A percentile compares a stretch with the other conserved stretches of the same genome.
Conservation (phyloP, 2,888 invertebrate genomes). For the Unio delphinus region DNA sequence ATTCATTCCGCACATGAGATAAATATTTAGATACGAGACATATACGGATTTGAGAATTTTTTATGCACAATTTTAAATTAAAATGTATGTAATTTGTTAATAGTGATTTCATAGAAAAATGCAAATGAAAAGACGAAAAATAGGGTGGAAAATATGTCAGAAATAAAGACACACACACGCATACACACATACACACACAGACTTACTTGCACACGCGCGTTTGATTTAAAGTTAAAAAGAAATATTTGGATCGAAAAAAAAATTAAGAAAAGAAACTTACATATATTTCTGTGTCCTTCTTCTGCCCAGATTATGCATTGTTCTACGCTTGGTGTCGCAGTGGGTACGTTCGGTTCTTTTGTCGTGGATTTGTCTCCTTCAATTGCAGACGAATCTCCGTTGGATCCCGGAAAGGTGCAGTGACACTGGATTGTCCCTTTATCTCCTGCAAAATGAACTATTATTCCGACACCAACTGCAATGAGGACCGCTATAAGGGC, state of each 20-base stretch:
- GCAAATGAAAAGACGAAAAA: no score
- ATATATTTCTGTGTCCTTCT: constrained; percentile 30
- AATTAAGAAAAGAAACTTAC: constrained; percentile 22
- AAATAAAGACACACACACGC: no score
- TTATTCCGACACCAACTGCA: constrained; percentile 58
- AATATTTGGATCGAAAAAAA: background rate
- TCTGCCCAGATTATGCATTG: constrained; percentile 29
- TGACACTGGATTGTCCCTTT: constrained; percentile 72
- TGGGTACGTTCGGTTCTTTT: background rate
- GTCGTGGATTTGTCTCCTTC: constrained; percentile 4
- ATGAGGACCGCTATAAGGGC: constrained; percentile 49
- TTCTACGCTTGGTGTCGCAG: constrained; percentile 15
- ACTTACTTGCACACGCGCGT: no score
- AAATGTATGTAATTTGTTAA: no score
- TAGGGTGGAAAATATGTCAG: no score
- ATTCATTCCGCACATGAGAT: no score
- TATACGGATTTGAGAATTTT: no score
- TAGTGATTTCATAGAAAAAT: no score
- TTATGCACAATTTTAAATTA: no score
- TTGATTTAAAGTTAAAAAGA: no score
- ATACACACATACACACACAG: no score
- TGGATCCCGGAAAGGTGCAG: constrained; percentile 24
- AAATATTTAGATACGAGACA: no score
- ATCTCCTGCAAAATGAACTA: constrained; percentile 53
- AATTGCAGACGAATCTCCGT: constrained; percentile 1